Evolutionary conservation across 2,113 vertebrate genomes (phyloP), one percentile per base, ranked within the genome.

Genomic region (Hydrolagus affinis): DNA sequence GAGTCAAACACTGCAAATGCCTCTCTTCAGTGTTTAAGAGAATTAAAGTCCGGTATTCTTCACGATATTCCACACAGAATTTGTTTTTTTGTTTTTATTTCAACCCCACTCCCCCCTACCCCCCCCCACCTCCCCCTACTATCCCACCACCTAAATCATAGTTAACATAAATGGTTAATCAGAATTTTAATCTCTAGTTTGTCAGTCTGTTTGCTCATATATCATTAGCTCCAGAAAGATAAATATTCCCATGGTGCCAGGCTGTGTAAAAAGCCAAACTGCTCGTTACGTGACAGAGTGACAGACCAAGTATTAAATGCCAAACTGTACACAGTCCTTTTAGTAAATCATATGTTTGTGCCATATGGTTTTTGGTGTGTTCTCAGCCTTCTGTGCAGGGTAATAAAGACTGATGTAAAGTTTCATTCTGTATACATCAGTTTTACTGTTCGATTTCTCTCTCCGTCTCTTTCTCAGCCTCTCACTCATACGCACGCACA

Each of bases 231-330:
- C 10, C 60, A 68, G 62, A 83, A 66, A 66, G 60, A 83, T 83
- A 83, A 83, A 83, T 83, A 83, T 83, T 83, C 66, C 62, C 78
- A 83, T 32, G 78, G 62, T 83, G 60, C 30, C 78, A 83, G 62
- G 66, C 78, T 60, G 60, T 83, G 25, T 83, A 44, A 44, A 44
- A 44, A 44, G 44, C 44, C 6, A 6, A 3, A 6, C 44, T 44
- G 30, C 25, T 83, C 28, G 59, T 25, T 32, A 62, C 30, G 60
- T 64, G 60, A 66, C 77, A 64, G 60, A 17, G 77, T 83, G 30
- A 83, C 78, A 32, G 19, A 64, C 78, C 11, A 25, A 83, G 78
- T 83, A 60, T 83, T 30, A 66, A 83, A 83, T 68, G 21, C 62
- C 64, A 83, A 83, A 68, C 78, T 83, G 62, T 25, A 64, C 66